A percentile compares a stretch with the other conserved stretches of the same genome.
Conservation (phyloP, 1,140 invertebrate species). For the Neomicropteryx cornuta region DNA sequence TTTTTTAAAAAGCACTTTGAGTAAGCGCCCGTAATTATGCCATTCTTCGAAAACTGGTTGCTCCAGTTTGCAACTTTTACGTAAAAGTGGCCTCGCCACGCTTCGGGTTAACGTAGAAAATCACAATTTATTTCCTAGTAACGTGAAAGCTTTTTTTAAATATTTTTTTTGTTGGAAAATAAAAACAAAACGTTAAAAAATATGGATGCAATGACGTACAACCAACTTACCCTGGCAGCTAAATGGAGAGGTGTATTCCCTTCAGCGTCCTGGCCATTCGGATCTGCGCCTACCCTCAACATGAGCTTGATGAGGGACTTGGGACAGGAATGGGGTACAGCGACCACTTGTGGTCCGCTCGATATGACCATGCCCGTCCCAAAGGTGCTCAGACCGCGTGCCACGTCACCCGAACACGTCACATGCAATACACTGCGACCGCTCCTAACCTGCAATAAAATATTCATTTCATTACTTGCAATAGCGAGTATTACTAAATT, state of each 20-base stretch:
- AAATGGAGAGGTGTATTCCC: conserved; percentile 78
- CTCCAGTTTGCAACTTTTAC: no score
- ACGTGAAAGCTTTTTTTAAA: not conserved
- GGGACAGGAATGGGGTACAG: conserved; percentile 39
- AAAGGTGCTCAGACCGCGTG: conserved; percentile 14
- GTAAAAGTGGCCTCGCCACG: not conserved
- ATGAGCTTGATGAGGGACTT: conserved; percentile 57
- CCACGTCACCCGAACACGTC: conserved; percentile 53
- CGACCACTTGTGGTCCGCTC: conserved; percentile 61
- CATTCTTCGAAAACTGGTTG: not conserved
- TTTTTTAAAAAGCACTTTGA: no score
- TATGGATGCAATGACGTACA: not conserved
- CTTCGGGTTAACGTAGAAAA: not conserved
- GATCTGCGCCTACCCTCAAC: conserved; percentile 70
- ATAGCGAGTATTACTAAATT: no score
- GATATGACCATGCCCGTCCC: conserved; percentile 34
- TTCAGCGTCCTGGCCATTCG: conserved; percentile 60
- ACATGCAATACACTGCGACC: conserved; percentile 75
- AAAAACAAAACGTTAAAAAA: conserved; percentile 17
- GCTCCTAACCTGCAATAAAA: conserved; percentile 41
- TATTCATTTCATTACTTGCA: not conserved
- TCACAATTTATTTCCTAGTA: not conserved
- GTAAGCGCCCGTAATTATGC: not conserved
- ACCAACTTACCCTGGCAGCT: conserved; percentile 40
- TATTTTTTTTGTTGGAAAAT: not conserved